Evolutionary conservation across 2,797 vertebrate species (phyloP), one percentile per base, ranked within the genome.

Genomic region (Sebastes umbrosus): DNA sequence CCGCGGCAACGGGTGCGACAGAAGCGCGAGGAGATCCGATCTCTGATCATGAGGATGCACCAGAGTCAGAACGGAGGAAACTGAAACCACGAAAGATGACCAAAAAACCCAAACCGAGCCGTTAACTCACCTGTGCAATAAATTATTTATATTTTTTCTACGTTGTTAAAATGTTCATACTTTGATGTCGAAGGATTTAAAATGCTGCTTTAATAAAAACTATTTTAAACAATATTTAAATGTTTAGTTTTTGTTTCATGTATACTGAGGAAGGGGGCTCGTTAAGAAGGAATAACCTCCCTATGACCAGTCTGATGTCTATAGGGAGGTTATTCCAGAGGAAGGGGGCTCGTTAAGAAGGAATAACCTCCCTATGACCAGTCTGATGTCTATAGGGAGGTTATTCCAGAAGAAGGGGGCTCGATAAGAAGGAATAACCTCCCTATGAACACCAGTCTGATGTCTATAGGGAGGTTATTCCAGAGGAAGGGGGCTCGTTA

Each of bases 11-110:
- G 87, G 22, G 97, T 97, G 62, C 96, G 96, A 81, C 95, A 91
- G 92, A 99, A 99, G 90, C 95, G 98, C 13, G 94, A 97, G 84
- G 96, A 97, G 87, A 97, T 99, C 87, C 93, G 95, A 31, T 93
- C 96, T 70, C 90, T 99, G 63, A 97, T 99, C 77, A 91, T 98
- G 92, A 96, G 91, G 85, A 90, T 99, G 73, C 96, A 97, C 77
- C 94, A 90, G 60, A 93, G 95, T 73, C 97, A 96, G 73, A 93
- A 80, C 72, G 87, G 92, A 70, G 91, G 82, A 1, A 31, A 10
- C 8, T 87, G 94, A 91, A 73, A 20, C 43, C 54, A 52, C 8
- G 31, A 31, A 31, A 31, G 5, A 39, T 36, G 52, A 52, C 62
- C 60, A 64, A 22, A 5, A 43, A 43, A 9, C 39, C 34, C 24